Evolutionary conservation across 2,888 invertebrate genomes (phyloP), one percentile per base, ranked within the genome.

Genomic region (Drosophila buzzatii): DNA sequence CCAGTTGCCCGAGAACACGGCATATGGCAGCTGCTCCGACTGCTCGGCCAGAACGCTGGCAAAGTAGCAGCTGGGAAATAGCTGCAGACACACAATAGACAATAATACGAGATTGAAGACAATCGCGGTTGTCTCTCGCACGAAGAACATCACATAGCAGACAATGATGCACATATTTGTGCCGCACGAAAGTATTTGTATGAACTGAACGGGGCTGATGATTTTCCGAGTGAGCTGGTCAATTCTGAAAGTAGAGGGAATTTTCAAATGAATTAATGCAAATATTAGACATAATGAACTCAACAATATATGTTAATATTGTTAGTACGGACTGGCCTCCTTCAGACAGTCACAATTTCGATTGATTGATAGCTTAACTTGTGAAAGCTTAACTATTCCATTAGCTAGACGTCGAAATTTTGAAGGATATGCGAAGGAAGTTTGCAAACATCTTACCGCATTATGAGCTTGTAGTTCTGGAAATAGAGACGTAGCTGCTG

Each of bases 21-120:
- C 72, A 37, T 87, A 71, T 0, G 89, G 85, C 31, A 85, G 37
- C 0, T 51, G 16, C 1, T 60, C 20, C 1, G 59, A 9, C 52
- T 84, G 70, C 23, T 62, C 60, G 6, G 67, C 70, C 39, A 89
- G 57, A 1, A 70, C 63, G 58, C 88, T 85, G 41, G 73, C 85
- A 23, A 67, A 85, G 31, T 87, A 89, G 44, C 84, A 85, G 67
- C 73, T 79, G 56, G 89, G 87, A 59, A 76, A 85, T 2, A 87
- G 63, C 49, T 87, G 84, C 18, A 82, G 16, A 18, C 74, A 75
- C 8, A 87, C 18, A 16, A 80, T 65, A 0, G 27, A n/a, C 27
- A 90, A 55, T 1, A 60, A 59, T 0, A 70, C 6, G 1, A 31
- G 14, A 44, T 87, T 70, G 45, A 76, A 87, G 14, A 59, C 14